Percentiles rank a stretch among this genome's conserved stretches.
Conservation (phyloP, 2,888 invertebrate genomes). For the Aphrophora alni region DNA sequence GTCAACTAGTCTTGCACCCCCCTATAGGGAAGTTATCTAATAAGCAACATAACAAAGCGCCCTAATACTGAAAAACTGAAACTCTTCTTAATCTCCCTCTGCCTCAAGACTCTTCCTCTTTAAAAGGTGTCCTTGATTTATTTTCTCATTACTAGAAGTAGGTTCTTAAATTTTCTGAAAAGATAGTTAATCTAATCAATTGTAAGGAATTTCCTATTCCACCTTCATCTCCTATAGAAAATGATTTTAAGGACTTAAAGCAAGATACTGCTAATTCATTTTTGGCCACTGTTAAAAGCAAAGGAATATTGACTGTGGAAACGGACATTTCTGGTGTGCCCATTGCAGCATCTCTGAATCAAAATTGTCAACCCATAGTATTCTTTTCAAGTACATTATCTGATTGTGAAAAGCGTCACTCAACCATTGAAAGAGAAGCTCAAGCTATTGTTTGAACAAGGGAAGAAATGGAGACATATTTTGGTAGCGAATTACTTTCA, state of each 20-base stretch:
- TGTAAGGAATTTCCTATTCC: too few relatives aligned
- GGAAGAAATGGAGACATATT: slow-evolving; percentile 44
- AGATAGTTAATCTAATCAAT: too few relatives aligned
- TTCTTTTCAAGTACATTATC: slow-evolving; percentile 27
- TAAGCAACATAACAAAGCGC: too few relatives aligned
- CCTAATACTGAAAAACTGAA: too few relatives aligned
- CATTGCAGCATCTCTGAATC: slow-evolving; percentile 9
- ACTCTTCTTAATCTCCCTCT: too few relatives aligned
- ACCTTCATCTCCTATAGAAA: background rate
- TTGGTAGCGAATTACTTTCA: slow-evolving; percentile 42
- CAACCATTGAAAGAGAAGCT: slow-evolving; percentile 40
- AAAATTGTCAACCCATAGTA: background rate
- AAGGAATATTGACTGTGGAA: slow-evolving; percentile 21
- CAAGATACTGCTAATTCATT: background rate
- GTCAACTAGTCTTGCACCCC: too few relatives aligned
- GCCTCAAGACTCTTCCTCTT: too few relatives aligned
- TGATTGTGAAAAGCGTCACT: background rate
- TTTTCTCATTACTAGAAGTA: too few relatives aligned
- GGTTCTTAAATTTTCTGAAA: too few relatives aligned
- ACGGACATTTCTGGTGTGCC: background rate
- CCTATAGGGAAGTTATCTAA: too few relatives aligned
- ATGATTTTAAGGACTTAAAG: background rate
- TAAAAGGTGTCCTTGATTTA: too few relatives aligned
- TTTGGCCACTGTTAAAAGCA: slow-evolving; percentile 3
- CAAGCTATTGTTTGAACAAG: slow-evolving; percentile 41